Evolutionary conservation across 1,140 invertebrate genomes (phyloP), one percentile per base, ranked within the genome.

Genomic region (Drosophila kanapiae): DNA sequence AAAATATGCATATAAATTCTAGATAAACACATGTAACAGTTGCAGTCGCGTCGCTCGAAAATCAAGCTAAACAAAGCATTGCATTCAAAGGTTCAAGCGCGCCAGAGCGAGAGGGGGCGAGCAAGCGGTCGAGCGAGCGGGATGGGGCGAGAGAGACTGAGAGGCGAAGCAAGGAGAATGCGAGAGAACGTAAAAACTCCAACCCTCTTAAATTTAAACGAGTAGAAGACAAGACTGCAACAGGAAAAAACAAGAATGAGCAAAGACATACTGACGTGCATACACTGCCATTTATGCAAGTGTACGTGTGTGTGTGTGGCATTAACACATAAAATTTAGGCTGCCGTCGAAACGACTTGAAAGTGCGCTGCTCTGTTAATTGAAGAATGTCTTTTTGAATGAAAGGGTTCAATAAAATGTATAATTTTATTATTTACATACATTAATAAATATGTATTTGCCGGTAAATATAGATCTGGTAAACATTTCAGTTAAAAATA

Each of bases 21-120:
- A 85, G 74, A 85, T 81, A 85, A 84, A 85, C 82, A 85, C 78
- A 81, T 87, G 83, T 70, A 87, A 87, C 77, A 84, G 76, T 87
- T 75, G 82, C 77, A 88, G 40, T 33, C 59, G 72, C 68, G 42
- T 43, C 23, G 77, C 68, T 78, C 61, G 45, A 75, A 88, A 83
- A 84, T 78, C 72, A 70, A 80, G 74, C 84, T 68, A 83, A 88
- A 87, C 84, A 87, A 87, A 87, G 80, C 84, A 51, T 65, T 84
- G 77, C 77, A 84, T 83, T 88, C 53, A 88, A 86, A 80, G 61
- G 67, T 72, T 47, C 63, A 59, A 82, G 77, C 71, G 51, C 57
- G 43, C 43, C 18, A 62, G 49, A 62, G 38, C 62, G 69, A 74
- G 68, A 74, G 51, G 42, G 43, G 9, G 45, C 48, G 48, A 67